Evolutionary conservation across 2,888 invertebrate genomes (phyloP).

Genomic region (Odontomyia ornata): DNA sequence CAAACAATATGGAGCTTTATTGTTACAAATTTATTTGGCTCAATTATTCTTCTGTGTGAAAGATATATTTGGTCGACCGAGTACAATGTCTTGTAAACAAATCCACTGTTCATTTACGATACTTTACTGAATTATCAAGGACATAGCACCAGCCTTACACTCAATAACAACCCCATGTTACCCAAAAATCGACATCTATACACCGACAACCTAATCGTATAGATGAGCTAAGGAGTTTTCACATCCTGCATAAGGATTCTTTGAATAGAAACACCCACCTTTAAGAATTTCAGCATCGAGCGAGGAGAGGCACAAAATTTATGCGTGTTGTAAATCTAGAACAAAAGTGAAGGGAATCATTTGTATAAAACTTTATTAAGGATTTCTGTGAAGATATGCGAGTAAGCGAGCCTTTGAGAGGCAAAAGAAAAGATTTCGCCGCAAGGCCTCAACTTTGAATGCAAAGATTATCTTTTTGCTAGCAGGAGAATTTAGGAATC

Average conservation of each 20-base stretch:
- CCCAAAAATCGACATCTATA: background rate
- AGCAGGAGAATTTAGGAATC: background rate
- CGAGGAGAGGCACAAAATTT: constrained; percentile 24
- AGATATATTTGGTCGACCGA: background rate
- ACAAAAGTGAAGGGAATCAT: constrained; percentile 42
- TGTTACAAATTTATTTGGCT: background rate
- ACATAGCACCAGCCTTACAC: constrained; percentile 7
- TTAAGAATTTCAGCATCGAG: background rate
- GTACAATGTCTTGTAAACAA: constrained; percentile 15
- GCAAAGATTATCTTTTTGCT: constrained; percentile 39
- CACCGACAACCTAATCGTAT: background rate
- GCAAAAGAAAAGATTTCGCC: constrained; percentile 34
- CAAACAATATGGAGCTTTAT: background rate
- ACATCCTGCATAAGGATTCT: background rate
- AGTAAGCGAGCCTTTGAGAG: constrained; percentile 16
- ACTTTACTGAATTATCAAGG: constrained; percentile 35
- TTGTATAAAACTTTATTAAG: constrained; percentile 43
- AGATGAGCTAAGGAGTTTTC: background rate
- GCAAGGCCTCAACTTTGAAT: constrained; percentile 35
- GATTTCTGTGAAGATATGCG: constrained; percentile 32
- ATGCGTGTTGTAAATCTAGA: constrained; percentile 41
- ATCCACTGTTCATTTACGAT: constrained; percentile 34
- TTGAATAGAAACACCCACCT: background rate
- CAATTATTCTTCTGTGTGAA: background rate
- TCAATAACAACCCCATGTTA: background rate